phyloP scores from a whole-genome alignment of 1,140 invertebrate genomes.

The Drosophila setifemur region DNA sequence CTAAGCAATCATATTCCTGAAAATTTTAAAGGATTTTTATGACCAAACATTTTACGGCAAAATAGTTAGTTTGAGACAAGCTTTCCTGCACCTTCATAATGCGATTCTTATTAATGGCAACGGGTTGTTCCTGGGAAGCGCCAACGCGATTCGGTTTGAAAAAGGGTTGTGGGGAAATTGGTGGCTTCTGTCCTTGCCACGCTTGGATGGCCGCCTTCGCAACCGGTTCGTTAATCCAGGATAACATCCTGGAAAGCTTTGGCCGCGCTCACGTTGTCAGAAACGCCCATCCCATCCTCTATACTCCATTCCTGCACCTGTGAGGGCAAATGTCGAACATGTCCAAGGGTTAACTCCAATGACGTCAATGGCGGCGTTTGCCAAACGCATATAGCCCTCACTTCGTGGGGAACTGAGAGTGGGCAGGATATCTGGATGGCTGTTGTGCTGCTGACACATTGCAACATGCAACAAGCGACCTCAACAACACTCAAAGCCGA shows the following conservation, averaged over 20 bases:
- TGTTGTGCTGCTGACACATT: constrained; percentile 56
- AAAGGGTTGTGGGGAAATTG: not conserved
- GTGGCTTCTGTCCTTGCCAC: constrained; percentile 42
- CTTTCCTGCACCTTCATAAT: too few species aligned
- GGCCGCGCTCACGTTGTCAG: constrained; percentile 10
- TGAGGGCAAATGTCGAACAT: not conserved
- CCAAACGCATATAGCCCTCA: constrained; percentile 29
- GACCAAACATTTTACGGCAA: too few species aligned
- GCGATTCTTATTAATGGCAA: too few species aligned
- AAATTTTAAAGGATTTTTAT: too few species aligned
- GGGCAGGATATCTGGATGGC: not conserved
- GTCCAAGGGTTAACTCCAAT: constrained; percentile 60
- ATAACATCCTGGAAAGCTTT: constrained; percentile 44
- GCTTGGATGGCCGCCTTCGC: constrained; percentile 44
- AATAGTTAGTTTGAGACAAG: too few species aligned
- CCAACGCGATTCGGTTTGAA: too few species aligned
- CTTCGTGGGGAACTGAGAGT: too few species aligned
- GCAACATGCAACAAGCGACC: constrained; percentile 67
- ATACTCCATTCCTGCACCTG: not conserved
- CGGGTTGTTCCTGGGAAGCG: too few species aligned
- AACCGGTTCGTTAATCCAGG: constrained; percentile 34
- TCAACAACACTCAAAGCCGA: constrained; percentile 38
- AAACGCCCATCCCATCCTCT: not conserved
- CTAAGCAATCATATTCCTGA: too few species aligned
- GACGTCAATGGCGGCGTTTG: constrained; percentile 60